These are phyloP conservation scores for Heliconius hortense DNA, from an alignment of 2,888 invertebrate genomes.

Conservation along the genomic window DNA sequence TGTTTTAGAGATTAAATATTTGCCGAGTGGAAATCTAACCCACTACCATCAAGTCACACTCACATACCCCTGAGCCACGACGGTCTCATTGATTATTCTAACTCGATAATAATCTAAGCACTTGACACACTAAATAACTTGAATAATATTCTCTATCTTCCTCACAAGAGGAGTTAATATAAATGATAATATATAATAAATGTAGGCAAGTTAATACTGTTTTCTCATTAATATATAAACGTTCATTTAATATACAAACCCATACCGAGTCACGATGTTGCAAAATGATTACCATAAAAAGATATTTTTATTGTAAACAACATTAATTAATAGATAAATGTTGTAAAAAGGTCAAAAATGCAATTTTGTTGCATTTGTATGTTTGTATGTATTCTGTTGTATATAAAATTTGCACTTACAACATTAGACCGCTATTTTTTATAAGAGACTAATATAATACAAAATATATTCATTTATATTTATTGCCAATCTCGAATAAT, in stretches of 20 bases:
- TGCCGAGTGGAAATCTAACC: too few species aligned
- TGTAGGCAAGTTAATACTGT: background rate
- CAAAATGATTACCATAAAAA: conserved; percentile 16
- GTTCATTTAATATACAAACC: conserved; percentile 14
- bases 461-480: too few species aligned
- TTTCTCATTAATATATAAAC: conserved; percentile 17
- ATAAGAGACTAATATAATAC: background rate
- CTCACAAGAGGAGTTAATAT: conserved; percentile 1
- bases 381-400: background rate
- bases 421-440: background rate
- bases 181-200: conserved; percentile 7
- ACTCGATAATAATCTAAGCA: background rate
- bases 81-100: background rate
- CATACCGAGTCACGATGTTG: conserved; percentile 17
- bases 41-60: too few species aligned
- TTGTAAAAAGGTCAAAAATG: conserved; percentile 19
- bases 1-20: background rate
- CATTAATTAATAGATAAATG: conserved; percentile 17
- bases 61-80: too few species aligned
- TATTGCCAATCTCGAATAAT: too few species aligned
- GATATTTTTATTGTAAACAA: conserved; percentile 13
- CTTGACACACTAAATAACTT: background rate
- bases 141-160: background rate
- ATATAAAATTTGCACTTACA: background rate
- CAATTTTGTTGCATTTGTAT: background rate